phyloP scores from a whole-genome alignment of 2,113 vertebrate species.

The Spea bombifrons region DNA sequence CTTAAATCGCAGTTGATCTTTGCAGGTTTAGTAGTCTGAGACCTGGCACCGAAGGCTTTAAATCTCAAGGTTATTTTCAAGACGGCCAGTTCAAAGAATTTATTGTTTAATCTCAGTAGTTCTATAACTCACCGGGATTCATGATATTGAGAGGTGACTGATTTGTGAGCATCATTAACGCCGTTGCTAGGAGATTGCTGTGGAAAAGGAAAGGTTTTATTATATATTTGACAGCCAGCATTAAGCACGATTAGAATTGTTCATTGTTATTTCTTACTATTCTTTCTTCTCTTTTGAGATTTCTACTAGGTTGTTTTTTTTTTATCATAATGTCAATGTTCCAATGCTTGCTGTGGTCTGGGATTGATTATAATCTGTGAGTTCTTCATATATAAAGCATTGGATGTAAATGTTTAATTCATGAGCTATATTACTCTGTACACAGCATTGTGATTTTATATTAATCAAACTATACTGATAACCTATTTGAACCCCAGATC shows the following conservation, averaged over 20 bases:
- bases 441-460: not conserved
- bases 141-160: constrained; percentile 21
- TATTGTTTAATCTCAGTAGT: constrained; percentile 24
- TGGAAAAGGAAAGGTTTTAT: not conserved
- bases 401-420: not conserved
- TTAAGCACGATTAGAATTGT: not conserved
- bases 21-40: constrained; percentile 22
- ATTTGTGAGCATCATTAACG: constrained; percentile 37
- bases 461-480: not conserved
- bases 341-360: not conserved
- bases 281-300: not conserved
- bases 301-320: not conserved
- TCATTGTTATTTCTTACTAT: constrained; percentile 16
- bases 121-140: constrained; percentile 39
- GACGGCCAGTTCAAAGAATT: constrained; percentile 18
- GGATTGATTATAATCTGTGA: not conserved
- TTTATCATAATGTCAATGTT: not conserved
- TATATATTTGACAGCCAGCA: constrained; percentile 34
- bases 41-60: constrained; percentile 16
- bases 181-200: constrained; percentile 26
- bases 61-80: constrained; percentile 44
- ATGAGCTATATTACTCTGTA: not conserved
- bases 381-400: not conserved
- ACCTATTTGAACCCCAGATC: too few relatives aligned
- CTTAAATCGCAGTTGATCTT: constrained; percentile 45